phyloP scores from a whole-genome alignment of 2,113 vertebrate species.

The Sylvia atricapilla region DNA sequence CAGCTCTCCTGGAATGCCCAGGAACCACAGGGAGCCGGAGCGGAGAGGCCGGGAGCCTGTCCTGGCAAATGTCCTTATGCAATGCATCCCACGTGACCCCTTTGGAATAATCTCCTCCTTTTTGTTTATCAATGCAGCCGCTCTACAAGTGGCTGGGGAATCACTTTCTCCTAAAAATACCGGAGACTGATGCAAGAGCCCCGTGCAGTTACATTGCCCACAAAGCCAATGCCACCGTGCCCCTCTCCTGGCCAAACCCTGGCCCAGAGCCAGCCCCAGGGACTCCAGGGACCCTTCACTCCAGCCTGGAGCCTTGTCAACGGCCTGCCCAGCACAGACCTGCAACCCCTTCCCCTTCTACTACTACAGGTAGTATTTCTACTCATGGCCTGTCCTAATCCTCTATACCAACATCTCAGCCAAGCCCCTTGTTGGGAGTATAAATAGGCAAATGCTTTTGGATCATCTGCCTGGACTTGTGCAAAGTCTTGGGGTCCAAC shows the following conservation, averaged over 20 bases:
- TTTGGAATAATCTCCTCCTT: not conserved
- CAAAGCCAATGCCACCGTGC: not conserved
- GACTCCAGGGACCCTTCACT: not conserved
- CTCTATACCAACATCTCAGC: not conserved
- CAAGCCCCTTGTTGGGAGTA: not conserved
- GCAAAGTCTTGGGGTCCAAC: no score
- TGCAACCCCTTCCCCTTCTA: not conserved
- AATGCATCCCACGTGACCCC: fast-evolving
- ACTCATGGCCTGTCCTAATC: not conserved
- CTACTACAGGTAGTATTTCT: fast-evolving
- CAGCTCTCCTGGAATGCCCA: no score
- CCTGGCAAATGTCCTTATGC: not conserved
- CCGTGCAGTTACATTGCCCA: fast-evolving
- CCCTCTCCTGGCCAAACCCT: not conserved
- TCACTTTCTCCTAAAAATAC: not conserved
- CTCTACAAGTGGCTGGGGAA: not conserved
- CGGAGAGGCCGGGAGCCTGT: fast-evolving
- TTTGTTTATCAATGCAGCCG: not conserved
- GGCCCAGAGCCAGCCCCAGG: not conserved
- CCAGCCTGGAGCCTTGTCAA: fast-evolving
- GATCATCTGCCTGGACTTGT: not conserved
- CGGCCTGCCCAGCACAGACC: not conserved
- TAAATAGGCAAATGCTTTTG: fast-evolving
- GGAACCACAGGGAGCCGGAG: fast-evolving
- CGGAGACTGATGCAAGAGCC: conserved; percentile 13